Percentiles rank a stretch among this genome's conserved stretches.
phyloP scores from a whole-genome alignment of 92 coral and sea anemone species.

The Porites cylindrica region DNA sequence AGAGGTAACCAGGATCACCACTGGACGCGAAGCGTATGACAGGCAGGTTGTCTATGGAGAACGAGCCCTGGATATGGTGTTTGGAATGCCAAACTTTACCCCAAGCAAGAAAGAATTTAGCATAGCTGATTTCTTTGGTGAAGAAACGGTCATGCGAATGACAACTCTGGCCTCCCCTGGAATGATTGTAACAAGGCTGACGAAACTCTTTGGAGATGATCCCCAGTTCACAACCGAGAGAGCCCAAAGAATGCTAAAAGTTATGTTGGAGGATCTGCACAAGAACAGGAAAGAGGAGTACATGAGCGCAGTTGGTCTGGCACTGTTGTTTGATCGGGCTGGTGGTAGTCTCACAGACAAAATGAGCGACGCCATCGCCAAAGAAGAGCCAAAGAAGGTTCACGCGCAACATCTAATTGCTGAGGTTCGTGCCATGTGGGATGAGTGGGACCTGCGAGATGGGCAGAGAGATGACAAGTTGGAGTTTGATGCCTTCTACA shows the following conservation, averaged over 20 bases:
- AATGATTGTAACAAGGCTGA: slow-evolving; percentile 72
- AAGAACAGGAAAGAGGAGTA: slow-evolving; percentile 79
- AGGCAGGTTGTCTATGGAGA: slow-evolving; percentile 76
- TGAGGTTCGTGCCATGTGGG: slow-evolving; percentile 79
- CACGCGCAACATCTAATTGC: slow-evolving; percentile 50
- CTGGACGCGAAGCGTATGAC: slow-evolving; percentile 71
- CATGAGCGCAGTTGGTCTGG: slow-evolving; percentile 76
- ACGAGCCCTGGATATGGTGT: slow-evolving; percentile 86
- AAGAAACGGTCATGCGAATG: slow-evolving; percentile 80
- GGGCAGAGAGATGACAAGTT: slow-evolving; percentile 56
- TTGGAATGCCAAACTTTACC: slow-evolving; percentile 59
- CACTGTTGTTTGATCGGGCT: background rate
- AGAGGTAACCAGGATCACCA: slow-evolving; percentile 72
- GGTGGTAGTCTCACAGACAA: slow-evolving; percentile 30
- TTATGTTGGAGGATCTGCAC: slow-evolving; percentile 85
- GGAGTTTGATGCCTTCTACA: slow-evolving; percentile 73
- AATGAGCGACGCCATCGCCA: slow-evolving; percentile 40
- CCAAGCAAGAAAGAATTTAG: slow-evolving; percentile 65
- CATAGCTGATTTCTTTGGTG: slow-evolving; percentile 82
- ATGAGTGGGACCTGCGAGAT: slow-evolving; percentile 78
- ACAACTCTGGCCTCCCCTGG: slow-evolving; percentile 73
- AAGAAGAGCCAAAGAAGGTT: background rate
- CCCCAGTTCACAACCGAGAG: slow-evolving; percentile 77
- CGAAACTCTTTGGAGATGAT: slow-evolving; percentile 72
- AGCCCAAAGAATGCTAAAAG: slow-evolving; percentile 74